Conservation (phyloP, 23 tunicate species). For the Styela plicata region DNA sequence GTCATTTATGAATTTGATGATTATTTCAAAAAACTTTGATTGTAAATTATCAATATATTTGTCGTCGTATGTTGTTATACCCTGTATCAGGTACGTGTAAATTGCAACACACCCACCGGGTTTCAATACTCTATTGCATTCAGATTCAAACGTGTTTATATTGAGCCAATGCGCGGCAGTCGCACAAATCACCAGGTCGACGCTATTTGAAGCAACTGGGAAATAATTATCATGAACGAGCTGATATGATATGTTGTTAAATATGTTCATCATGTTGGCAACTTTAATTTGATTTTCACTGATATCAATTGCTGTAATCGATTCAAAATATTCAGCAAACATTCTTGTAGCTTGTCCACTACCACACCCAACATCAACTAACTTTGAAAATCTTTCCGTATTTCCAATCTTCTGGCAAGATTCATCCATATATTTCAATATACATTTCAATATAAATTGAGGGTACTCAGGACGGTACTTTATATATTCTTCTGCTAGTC, state of each 20-base stretch:
- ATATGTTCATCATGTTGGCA: background rate
- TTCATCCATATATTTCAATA: background rate
- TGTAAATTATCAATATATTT: background rate
- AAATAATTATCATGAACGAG: background rate
- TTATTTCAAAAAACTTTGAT: background rate
- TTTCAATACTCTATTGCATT: constrained; percentile 7
- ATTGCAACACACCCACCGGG: constrained; percentile 1
- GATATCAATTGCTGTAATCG: constrained; percentile 5
- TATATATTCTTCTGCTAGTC: background rate
- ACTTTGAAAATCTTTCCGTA: background rate
- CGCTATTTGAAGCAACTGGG: background rate
- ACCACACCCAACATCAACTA: constrained; percentile 4
- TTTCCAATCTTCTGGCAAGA: background rate
- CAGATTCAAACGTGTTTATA: background rate
- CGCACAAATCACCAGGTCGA: background rate
- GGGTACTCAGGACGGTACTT: constrained; percentile 4
- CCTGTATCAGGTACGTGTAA: background rate
- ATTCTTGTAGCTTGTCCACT: constrained; percentile 1
- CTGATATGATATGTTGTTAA: background rate
- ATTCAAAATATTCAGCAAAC: background rate
- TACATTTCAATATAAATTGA: background rate
- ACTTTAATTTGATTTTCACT: constrained; percentile 4
- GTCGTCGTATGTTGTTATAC: background rate
- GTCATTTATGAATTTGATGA: background rate
- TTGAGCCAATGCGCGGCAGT: constrained; percentile 6